Evolutionary conservation across 2,113 vertebrate species (phyloP).

Genomic region (Axis porcinus): DNA sequence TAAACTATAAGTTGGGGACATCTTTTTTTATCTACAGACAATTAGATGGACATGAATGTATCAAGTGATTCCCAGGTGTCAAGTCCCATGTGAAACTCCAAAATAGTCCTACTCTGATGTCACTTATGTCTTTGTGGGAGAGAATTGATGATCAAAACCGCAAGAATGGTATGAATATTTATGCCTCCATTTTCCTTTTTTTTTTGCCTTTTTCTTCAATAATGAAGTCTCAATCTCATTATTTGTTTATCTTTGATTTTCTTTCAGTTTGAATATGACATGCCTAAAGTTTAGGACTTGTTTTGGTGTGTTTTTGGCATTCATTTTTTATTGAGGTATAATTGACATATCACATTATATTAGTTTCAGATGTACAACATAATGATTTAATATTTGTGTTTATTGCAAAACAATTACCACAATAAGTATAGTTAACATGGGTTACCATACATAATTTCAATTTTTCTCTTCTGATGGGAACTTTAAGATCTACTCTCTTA

Average conservation of each 20-base stretch:
- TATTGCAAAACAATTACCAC: not conserved
- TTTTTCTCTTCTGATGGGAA: not conserved
- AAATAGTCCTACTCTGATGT: not conserved
- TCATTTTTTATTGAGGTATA: not conserved
- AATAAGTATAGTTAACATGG: not conserved
- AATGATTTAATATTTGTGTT: not conserved
- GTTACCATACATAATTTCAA: not conserved
- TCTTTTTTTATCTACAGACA: not conserved
- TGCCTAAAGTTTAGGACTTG: not conserved
- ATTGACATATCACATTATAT: not conserved
- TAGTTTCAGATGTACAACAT: not conserved
- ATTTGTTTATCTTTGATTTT: not conserved
- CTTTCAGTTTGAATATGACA: not conserved
- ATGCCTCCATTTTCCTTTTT: not conserved
- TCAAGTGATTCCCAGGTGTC: not conserved
- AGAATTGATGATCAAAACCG: not conserved
- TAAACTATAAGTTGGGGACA: not conserved
- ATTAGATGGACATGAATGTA: not conserved
- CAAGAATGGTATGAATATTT: not conserved
- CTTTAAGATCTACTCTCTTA: not conserved
- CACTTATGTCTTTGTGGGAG: not conserved
- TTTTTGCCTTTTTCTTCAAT: not conserved
- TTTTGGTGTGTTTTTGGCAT: not conserved
- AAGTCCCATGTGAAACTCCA: not conserved
- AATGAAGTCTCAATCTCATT: not conserved